Percentiles rank a stretch among this genome's conserved stretches.
phyloP scores from a whole-genome alignment of 2,888 invertebrate genomes.

The Ophion slaviceki region DNA sequence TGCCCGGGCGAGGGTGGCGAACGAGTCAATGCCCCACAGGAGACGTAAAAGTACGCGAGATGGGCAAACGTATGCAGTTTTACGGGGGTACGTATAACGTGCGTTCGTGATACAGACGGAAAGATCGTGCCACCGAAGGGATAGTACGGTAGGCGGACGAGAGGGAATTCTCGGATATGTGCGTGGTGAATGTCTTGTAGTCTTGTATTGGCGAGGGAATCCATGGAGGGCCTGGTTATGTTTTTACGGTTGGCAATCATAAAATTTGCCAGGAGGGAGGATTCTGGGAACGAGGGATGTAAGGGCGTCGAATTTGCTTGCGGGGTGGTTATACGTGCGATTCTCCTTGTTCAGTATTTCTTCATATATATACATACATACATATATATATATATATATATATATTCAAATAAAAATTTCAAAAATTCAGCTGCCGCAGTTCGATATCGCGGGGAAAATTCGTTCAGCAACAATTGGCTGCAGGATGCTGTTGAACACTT shows the following conservation, averaged over 20 bases:
- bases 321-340: constrained; percentile 11
- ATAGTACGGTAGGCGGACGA: constrained; percentile 27
- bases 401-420: too few species aligned
- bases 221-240: background rate
- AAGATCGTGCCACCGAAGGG: constrained; percentile 19
- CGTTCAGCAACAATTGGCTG: too few species aligned
- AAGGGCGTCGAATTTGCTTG: constrained; percentile 62
- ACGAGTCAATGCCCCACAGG: constrained; percentile 79
- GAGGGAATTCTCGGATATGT: constrained; percentile 29
- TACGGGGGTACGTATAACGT: constrained; percentile 67
- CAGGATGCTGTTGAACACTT: too few species aligned
- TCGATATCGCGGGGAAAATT: too few species aligned
- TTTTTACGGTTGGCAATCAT: constrained; percentile 72
- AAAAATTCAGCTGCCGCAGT: too few species aligned
- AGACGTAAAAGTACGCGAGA: constrained; percentile 79
- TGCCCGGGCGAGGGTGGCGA: constrained; percentile 70
- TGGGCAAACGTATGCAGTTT: constrained; percentile 75
- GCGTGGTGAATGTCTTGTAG: background rate
- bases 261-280: constrained; percentile 72
- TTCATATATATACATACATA: background rate
- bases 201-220: too few species aligned
- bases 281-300: constrained; percentile 58
- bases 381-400: too few species aligned
- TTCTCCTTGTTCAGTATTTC: background rate
- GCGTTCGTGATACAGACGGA: constrained; percentile 31